Evolutionary conservation across 2,888 invertebrate species (phyloP).

Genomic region (Xanthia togata): DNA sequence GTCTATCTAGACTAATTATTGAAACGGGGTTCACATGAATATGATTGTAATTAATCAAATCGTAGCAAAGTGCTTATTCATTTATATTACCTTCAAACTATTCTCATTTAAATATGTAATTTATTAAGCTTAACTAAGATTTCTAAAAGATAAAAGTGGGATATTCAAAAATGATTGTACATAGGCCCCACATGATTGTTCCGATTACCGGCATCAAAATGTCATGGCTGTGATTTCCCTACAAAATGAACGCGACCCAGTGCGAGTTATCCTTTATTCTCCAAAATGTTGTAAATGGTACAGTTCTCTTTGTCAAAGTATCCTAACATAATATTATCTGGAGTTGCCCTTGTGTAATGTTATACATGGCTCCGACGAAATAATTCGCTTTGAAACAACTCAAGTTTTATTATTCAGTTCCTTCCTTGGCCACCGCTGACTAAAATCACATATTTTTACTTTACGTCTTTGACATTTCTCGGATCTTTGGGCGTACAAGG

Average conservation of each 20-base stretch:
- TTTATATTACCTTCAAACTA: not conserved
- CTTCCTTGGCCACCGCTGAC: conserved; percentile 42
- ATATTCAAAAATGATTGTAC: not conserved
- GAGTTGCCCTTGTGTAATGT: conserved; percentile 55
- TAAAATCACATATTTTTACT: conserved; percentile 24
- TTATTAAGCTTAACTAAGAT: not conserved
- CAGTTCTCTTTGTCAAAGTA: conserved; percentile 64
- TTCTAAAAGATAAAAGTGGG: not conserved
- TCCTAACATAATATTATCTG: conserved; percentile 65
- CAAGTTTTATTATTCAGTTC: conserved; percentile 69
- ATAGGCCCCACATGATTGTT: not conserved
- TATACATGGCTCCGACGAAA: conserved; percentile 46
- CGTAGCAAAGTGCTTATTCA: not conserved
- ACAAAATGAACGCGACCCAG: conserved; percentile 11
- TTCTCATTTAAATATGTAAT: not conserved
- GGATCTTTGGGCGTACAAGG: not conserved
- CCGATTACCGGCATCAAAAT: not conserved
- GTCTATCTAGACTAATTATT: not conserved
- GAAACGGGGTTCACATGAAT: not conserved
- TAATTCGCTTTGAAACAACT: conserved; percentile 68
- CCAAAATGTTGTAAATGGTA: conserved; percentile 50
- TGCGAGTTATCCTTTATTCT: conserved; percentile 16
- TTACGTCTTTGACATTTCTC: not conserved
- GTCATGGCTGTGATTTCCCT: not conserved
- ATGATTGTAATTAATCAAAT: conserved; percentile 1